Evolutionary conservation across 2,888 invertebrate genomes (phyloP).

Genomic region (Cataglyphis altisquamis): DNA sequence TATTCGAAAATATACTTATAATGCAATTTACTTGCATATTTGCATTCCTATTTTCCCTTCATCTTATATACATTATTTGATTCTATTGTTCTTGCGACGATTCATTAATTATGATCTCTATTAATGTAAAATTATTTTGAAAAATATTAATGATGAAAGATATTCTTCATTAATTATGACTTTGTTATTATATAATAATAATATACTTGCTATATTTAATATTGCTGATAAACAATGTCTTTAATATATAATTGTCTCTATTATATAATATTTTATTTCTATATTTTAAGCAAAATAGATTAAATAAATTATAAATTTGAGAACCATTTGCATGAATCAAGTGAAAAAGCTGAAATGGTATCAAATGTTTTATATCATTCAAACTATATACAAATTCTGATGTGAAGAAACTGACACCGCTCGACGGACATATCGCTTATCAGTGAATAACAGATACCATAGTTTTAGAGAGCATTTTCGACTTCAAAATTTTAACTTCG

Average conservation of each 20-base stretch:
- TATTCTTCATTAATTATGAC: not conserved
- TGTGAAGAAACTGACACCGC: conserved; percentile 63
- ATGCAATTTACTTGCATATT: not conserved
- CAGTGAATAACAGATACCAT: conserved; percentile 78
- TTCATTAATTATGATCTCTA: conserved; percentile 4
- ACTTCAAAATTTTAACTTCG: conserved; percentile 80
- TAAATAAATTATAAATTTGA: not conserved
- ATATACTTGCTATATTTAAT: conserved; percentile 2
- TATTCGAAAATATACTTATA: not conserved
- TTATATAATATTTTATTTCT: conserved; percentile 23
- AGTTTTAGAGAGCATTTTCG: conserved; percentile 78
- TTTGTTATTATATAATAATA: not conserved
- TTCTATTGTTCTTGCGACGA: not conserved
- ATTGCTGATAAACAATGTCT: not conserved
- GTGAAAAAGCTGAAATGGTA: conserved; percentile 59
- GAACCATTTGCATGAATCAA: conserved; percentile 30
- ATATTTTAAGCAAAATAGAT: not conserved
- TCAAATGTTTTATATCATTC: conserved; percentile 72
- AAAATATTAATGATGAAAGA: not conserved
- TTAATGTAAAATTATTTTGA: not conserved
- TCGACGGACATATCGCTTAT: conserved; percentile 84
- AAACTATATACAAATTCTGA: conserved; percentile 57
- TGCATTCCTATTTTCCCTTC: not conserved
- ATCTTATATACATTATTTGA: not conserved
- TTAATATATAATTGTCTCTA: not conserved